These are phyloP conservation scores for Sesia apiformis DNA, from an alignment of 2,888 invertebrate species.

Conservation along the genomic window DNA sequence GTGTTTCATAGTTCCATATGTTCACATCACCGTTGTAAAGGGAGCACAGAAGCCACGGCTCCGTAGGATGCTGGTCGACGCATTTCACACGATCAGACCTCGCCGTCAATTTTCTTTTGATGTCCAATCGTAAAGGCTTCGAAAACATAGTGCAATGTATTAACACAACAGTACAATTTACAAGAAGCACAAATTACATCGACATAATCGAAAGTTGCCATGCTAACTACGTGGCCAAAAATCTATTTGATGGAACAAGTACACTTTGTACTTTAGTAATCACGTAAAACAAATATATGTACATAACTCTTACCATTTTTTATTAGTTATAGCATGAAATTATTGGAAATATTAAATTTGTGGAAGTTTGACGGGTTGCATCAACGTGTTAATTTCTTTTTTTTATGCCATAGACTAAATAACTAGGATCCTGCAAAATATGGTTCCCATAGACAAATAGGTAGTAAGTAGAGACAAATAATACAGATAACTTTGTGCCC, in stretches of 20 bases:
- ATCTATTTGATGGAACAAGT: background rate
- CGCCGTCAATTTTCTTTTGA: conserved; percentile 97
- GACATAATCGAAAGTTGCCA: conserved; percentile 28
- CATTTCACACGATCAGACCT: conserved; percentile 98
- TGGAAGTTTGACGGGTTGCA: too few species aligned
- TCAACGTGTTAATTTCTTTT: too few species aligned
- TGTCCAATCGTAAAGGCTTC: conserved; percentile 96
- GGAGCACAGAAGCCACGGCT: conserved; percentile 99
- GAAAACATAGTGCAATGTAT: conserved; percentile 28
- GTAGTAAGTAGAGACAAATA: too few species aligned
- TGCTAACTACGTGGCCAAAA: conserved; percentile 8
- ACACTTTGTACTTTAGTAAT: too few species aligned
- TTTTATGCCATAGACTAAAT: too few species aligned
- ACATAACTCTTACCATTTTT: too few species aligned
- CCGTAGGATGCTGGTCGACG: conserved; percentile 97
- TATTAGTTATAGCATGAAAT: too few species aligned
- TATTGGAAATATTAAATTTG: too few species aligned
- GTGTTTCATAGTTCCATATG: conserved; percentile 99
- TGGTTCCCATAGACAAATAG: too few species aligned
- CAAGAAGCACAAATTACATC: background rate
- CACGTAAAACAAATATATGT: too few species aligned
- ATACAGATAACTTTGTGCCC: too few species aligned
- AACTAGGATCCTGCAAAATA: too few species aligned
- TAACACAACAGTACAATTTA: conserved; percentile 11
- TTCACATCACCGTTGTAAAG: conserved; percentile 99